These are phyloP conservation scores for Seladonia tumulorum DNA, from an alignment of 2,888 invertebrate species.

Conservation along the genomic window DNA sequence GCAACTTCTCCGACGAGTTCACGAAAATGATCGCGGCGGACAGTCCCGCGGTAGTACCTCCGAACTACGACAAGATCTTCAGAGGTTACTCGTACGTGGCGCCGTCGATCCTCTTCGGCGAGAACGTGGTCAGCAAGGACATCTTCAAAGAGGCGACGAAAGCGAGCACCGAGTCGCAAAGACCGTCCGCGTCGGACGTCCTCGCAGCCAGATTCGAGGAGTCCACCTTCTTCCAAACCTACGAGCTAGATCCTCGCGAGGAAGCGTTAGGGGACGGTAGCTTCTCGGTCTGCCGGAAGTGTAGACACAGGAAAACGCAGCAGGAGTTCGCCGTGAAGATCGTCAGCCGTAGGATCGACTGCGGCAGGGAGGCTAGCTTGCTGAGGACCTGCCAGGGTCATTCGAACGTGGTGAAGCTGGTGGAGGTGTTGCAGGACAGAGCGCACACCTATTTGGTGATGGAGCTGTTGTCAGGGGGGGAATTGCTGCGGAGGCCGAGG, in stretches of 20 bases:
- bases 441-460: conserved; percentile 95
- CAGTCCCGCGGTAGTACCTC: conserved; percentile 95
- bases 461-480: conserved; percentile 94
- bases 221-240: conserved; percentile 94
- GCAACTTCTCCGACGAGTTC: conserved; percentile 98
- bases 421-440: conserved; percentile 94
- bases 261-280: conserved; percentile 94
- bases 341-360: conserved; percentile 88
- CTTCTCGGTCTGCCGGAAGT: conserved; percentile 94
- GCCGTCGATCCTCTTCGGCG: conserved; percentile 94
- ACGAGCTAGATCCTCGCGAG: conserved; percentile 90
- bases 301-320: conserved; percentile 90
- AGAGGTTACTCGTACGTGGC: conserved; percentile 98
- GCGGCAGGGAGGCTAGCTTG: conserved; percentile 90
- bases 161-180: conserved; percentile 51
- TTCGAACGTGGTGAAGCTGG: conserved; percentile 93
- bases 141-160: conserved; percentile 86
- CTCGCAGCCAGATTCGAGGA: conserved; percentile 84
- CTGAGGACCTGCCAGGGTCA: conserved; percentile 95
- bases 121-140: conserved; percentile 91
- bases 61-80: conserved; percentile 94
- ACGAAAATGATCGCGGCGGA: conserved; percentile 96
- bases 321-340: conserved; percentile 96
- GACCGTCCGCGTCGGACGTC: conserved; percentile 72
- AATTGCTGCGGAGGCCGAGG: conserved; percentile 89